phyloP scores from a whole-genome alignment of 1,140 invertebrate genomes.

The Physella acuta region DNA sequence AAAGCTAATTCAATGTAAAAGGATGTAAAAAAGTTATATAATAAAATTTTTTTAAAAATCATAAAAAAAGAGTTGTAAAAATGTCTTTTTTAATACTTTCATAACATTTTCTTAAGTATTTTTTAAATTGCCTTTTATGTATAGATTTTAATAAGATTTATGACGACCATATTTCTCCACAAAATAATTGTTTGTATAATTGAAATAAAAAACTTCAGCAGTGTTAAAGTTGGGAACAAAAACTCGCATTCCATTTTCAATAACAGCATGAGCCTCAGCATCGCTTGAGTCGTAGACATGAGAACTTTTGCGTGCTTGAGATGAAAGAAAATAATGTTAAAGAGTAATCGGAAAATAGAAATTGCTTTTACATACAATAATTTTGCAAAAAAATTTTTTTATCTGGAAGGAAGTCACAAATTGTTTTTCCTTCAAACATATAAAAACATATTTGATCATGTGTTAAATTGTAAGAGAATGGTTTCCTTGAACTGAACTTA shows the following conservation, averaged over 20 bases:
- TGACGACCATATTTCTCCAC: constrained; percentile 1
- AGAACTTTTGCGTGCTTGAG: constrained; percentile 39
- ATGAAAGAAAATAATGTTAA: too few relatives aligned
- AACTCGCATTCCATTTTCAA: constrained; percentile 36
- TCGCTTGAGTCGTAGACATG: constrained; percentile 35
- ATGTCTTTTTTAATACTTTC: too few relatives aligned
- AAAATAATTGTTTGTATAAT: constrained; percentile 18
- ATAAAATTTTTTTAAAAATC: too few relatives aligned
- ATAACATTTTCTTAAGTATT: too few relatives aligned
- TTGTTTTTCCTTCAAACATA: too few relatives aligned
- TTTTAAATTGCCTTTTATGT: too few relatives aligned
- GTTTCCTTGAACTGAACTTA: neutral
- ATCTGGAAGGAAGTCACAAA: neutral
- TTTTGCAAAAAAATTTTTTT: neutral
- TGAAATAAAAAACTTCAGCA: constrained; percentile 32
- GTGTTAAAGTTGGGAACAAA: constrained; percentile 31
- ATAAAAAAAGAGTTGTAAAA: too few relatives aligned
- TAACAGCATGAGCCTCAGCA: constrained; percentile 30
- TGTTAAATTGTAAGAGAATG: neutral
- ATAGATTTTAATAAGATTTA: too few relatives aligned
- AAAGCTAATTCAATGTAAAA: too few relatives aligned
- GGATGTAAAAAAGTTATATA: too few relatives aligned
- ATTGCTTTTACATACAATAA: neutral
- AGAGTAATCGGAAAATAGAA: constrained; percentile 12
- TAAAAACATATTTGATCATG: neutral